Conservation (phyloP, 1,140 invertebrate genomes). For the Bombus sibiricus region DNA sequence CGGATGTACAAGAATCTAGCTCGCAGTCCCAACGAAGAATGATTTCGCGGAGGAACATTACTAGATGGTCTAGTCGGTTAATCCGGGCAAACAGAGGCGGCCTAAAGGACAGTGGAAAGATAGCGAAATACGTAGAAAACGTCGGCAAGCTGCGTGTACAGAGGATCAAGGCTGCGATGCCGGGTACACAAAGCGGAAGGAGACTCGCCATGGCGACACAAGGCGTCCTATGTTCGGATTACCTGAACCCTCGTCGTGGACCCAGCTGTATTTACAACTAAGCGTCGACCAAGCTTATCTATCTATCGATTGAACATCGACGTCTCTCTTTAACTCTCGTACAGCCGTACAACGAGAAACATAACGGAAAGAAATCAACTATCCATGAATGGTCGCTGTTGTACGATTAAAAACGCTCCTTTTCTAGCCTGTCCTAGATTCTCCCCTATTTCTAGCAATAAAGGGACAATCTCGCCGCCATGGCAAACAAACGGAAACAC, state of each 20-base stretch:
- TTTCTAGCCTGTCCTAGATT: conserved; percentile 4
- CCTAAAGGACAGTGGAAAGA: conserved; percentile 65
- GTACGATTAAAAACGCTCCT: conserved; percentile 57
- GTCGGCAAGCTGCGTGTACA: conserved; percentile 79
- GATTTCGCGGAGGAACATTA: conserved; percentile 54
- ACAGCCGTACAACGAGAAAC: conserved; percentile 30
- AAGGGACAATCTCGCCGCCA: conserved; percentile 34
- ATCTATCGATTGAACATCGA: conserved; percentile 79
- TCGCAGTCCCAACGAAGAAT: conserved; percentile 15
- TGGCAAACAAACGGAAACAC: conserved; percentile 22
- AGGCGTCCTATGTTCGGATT: conserved; percentile 72
- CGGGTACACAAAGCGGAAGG: conserved; percentile 60
- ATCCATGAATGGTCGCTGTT: conserved; percentile 71
- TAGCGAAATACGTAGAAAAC: conserved; percentile 73
- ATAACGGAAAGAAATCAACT: conserved; percentile 42
- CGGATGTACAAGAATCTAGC: background rate
- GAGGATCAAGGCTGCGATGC: conserved; percentile 62
- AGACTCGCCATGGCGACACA: conserved; percentile 65
- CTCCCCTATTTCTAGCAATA: conserved; percentile 35
- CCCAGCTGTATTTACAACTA: conserved; percentile 80
- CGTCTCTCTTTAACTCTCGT: conserved; percentile 12
- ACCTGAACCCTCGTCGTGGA: conserved; percentile 64
- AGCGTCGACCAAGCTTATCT: conserved; percentile 76
- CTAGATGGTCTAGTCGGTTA: conserved; percentile 67
- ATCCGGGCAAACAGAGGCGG: conserved; percentile 74